phyloP scores from a whole-genome alignment of 2,888 invertebrate genomes.

The Tipula confusa region DNA sequence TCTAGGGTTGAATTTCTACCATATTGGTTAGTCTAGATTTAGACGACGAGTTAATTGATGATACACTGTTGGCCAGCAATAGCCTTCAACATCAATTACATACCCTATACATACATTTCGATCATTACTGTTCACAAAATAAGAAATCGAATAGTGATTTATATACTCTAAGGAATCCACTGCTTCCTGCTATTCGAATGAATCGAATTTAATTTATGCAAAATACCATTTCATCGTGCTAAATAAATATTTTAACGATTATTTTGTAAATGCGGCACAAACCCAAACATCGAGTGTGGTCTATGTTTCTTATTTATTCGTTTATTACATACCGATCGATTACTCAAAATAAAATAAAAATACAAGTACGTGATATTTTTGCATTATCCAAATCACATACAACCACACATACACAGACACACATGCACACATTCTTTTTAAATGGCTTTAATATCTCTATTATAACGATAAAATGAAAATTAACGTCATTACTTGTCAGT shows the following conservation, averaged over 20 bases:
- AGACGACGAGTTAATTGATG: too few species aligned
- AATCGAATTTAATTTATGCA: too few species aligned
- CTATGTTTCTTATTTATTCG: background rate
- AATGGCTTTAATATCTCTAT: background rate
- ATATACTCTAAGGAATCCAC: too few species aligned
- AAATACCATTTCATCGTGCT: background rate
- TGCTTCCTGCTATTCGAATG: too few species aligned
- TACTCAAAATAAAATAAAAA: background rate
- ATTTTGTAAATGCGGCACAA: background rate
- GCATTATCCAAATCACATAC: conserved; percentile 3
- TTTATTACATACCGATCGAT: background rate
- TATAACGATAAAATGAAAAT: background rate
- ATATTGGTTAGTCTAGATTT: too few species aligned
- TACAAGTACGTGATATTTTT: background rate
- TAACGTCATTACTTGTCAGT: background rate
- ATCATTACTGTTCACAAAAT: too few species aligned
- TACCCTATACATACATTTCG: too few species aligned
- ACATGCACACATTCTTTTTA: background rate
- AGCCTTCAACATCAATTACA: too few species aligned
- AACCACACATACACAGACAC: background rate
- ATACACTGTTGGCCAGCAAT: too few species aligned
- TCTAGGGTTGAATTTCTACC: too few species aligned
- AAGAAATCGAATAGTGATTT: too few species aligned
- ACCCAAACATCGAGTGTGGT: background rate
- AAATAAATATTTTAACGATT: background rate